Evolutionary conservation across 2,888 invertebrate species (phyloP).

Genomic region (Drosophila sordidapex): DNA sequence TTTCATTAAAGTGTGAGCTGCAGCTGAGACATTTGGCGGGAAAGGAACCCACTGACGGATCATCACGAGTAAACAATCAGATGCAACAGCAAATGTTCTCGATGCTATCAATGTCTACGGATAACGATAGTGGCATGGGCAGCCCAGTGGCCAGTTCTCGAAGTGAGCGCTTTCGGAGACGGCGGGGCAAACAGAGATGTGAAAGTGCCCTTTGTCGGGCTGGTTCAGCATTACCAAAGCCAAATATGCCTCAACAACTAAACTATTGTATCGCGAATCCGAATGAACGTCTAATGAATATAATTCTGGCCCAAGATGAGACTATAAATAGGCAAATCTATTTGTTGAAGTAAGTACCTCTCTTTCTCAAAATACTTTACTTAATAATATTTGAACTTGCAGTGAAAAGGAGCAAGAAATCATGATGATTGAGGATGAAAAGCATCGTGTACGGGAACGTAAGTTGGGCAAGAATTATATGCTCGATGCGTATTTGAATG

Average conservation of each 20-base stretch:
- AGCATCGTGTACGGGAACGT: conserved; percentile 90
- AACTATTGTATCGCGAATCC: conserved; percentile 60
- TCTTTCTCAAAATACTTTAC: background rate
- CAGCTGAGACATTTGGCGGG: conserved; percentile 78
- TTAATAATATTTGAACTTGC: conserved; percentile 41
- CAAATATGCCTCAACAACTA: conserved; percentile 31
- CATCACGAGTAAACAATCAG: conserved; percentile 30
- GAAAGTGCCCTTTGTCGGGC: conserved; percentile 65
- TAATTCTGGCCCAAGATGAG: conserved; percentile 87
- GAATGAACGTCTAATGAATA: conserved; percentile 86
- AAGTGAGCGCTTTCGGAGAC: conserved; percentile 82
- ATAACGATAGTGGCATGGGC: conserved; percentile 84
- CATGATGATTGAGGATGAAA: conserved; percentile 91
- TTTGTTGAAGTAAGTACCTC: conserved; percentile 79
- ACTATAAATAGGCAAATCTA: conserved; percentile 86
- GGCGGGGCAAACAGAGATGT: conserved; percentile 69
- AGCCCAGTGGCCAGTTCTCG: conserved; percentile 84
- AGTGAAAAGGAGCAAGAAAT: conserved; percentile 92
- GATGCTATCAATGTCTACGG: conserved; percentile 79
- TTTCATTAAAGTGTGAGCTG: conserved; percentile 75
- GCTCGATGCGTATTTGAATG: conserved; percentile 90
- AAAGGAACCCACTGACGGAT: conserved; percentile 22
- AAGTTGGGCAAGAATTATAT: conserved; percentile 92
- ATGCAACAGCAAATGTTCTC: conserved; percentile 63
- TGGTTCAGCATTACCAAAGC: conserved; percentile 48